Evolutionary conservation across 2,888 invertebrate genomes (phyloP), one percentile per base, ranked within the genome.

Genomic region (Clanis bilineata): DNA sequence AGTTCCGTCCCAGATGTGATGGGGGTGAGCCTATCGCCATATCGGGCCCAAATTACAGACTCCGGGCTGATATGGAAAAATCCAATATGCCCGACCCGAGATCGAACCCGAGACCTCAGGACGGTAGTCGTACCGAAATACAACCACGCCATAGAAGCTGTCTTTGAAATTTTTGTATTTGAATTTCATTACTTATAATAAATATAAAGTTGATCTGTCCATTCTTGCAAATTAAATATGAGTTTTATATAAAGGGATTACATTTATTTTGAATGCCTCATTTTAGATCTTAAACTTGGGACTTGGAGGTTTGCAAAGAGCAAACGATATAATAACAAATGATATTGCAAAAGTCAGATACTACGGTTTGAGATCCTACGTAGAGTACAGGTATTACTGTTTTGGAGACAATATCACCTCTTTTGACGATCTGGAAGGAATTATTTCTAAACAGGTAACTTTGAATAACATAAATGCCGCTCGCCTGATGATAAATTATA

Each of bases 341-440:
- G 80, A 79, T 47, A 32, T 77, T 10, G 63, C 67, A 2, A 76
- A 77, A 45, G 69, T 95, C 56, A 93, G 97, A 60, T 96, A 96
- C 76, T 95, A 96, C 68, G 97, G 97, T 57, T 89, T 97, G 62
- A 96, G 96, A 23, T 95, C 96, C 32, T 97, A 97, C 82, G 95
- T 95, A 94, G 95, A 95, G 77, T 96, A 95, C 85, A 93, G 96
- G 67, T 94, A 95, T 79, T 95, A 95, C 90, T 96, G 96, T 73
- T 95, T 95, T 4, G 90, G 96, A 43, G 94, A 95, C 7, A 93
- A 93, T 21, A 94, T 95, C 0, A 93, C 94, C 56, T 93, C 89
- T 0, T 70, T 64, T 56, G 60, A 62, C 0, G 67, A 68, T 55
- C 58, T 71, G 7, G 0, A 22, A 9, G 28, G 41, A 7, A 47